phyloP scores from a whole-genome alignment of 2,888 invertebrate genomes.

The Sturmia bella region DNA sequence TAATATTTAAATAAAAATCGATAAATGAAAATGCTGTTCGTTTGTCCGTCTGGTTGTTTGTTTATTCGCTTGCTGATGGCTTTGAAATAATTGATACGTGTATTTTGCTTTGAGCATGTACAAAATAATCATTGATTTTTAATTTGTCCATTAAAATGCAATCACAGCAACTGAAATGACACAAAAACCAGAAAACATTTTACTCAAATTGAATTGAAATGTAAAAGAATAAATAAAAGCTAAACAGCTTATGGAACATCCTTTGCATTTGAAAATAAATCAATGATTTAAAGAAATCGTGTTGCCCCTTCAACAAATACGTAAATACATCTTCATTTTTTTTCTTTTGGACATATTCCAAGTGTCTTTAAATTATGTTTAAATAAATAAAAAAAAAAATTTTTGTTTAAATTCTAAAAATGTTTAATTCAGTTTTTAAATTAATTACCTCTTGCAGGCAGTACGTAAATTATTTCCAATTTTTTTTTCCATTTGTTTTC shows the following conservation, averaged over 20 bases:
- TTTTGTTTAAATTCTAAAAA: no score
- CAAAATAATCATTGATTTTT: slow-evolving; percentile 76
- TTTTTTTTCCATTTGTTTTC: no score
- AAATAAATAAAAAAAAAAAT: no score
- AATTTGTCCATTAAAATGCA: slow-evolving; percentile 80
- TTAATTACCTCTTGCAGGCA: no score
- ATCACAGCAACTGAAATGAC: slow-evolving; percentile 75
- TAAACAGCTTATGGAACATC: slow-evolving; percentile 33
- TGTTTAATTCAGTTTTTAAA: no score
- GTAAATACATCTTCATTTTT: no score
- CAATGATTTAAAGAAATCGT: no score
- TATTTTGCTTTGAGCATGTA: slow-evolving; percentile 67
- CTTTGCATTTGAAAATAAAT: slow-evolving; percentile 45
- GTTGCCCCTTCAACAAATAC: no score
- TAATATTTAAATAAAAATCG: slow-evolving; percentile 62
- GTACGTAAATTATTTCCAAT: no score
- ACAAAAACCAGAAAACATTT: slow-evolving; percentile 29
- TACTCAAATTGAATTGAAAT: slow-evolving; percentile 1
- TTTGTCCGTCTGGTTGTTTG: slow-evolving; percentile 41
- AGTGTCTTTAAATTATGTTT: no score
- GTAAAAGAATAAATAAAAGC: slow-evolving; percentile 1
- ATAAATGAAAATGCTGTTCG: slow-evolving; percentile 54
- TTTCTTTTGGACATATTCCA: no score
- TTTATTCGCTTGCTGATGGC: background rate
- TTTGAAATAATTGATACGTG: slow-evolving; percentile 72